Conservation (phyloP, 2,888 invertebrate species). For the Cheilosia variabilis region DNA sequence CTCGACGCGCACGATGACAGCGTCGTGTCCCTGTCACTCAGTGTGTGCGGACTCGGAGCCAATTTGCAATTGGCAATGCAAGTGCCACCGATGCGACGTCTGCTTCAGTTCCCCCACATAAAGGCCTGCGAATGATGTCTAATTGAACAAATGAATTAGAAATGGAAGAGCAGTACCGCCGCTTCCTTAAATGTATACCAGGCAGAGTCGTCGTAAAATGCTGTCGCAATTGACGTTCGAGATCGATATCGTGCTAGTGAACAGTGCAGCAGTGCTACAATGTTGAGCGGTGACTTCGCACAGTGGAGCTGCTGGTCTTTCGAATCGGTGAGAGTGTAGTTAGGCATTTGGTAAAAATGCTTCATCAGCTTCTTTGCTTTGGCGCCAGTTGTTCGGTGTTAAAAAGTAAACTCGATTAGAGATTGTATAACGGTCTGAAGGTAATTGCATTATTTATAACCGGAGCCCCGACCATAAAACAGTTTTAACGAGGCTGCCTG, state of each 20-base stretch:
- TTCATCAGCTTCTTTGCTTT: neutral
- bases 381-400: slow-evolving; percentile 5
- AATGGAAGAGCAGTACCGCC: slow-evolving; percentile 32
- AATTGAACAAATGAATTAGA: slow-evolving; percentile 64
- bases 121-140: slow-evolving; percentile 30
- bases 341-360: neutral
- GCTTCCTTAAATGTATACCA: slow-evolving; percentile 53
- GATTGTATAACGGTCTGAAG: neutral
- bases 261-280: neutral
- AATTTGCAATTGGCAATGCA: slow-evolving; percentile 42
- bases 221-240: slow-evolving; percentile 37
- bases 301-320: slow-evolving; percentile 15
- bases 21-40: slow-evolving; percentile 53
- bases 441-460: neutral
- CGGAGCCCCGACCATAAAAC: neutral
- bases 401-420: neutral
- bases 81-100: slow-evolving; percentile 36
- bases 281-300: slow-evolving; percentile 7
- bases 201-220: slow-evolving; percentile 32
- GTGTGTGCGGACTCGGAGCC: slow-evolving; percentile 27
- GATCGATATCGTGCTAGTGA: slow-evolving; percentile 26
- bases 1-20: slow-evolving; percentile 25
- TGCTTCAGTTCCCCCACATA: slow-evolving; percentile 21
- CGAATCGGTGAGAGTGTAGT: slow-evolving; percentile 3
- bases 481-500: neutral